Evolutionary conservation across 2,797 vertebrate genomes (phyloP).

Genomic region (Rhinoraja longicauda): DNA sequence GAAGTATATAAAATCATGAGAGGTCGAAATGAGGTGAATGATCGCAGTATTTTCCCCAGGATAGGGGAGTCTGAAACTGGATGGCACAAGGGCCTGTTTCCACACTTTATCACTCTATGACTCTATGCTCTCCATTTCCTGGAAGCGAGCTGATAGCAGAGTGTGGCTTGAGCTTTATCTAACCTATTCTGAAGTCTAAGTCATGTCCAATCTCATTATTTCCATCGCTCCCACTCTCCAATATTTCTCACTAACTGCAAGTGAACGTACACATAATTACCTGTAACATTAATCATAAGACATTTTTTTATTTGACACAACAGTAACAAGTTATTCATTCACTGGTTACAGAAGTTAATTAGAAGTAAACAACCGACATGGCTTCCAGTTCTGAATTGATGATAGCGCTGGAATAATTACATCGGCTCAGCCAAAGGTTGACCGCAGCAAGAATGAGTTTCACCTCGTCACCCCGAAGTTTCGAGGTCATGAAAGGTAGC

Average conservation of each 20-base stretch:
- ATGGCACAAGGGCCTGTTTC: no score
- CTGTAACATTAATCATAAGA: slow-evolving; percentile 28
- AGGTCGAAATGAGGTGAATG: no score
- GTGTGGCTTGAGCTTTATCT: background rate
- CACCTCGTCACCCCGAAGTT: background rate
- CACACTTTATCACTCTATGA: no score
- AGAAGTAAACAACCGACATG: slow-evolving; percentile 3
- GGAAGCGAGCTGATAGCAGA: background rate
- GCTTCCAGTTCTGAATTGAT: slow-evolving; percentile 29
- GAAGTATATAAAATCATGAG: no score
- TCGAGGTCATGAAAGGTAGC: background rate
- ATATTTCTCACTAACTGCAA: slow-evolving; percentile 20
- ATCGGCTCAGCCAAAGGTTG: background rate
- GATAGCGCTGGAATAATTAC: background rate
- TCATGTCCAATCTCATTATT: background rate
- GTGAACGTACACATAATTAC: slow-evolving; percentile 20
- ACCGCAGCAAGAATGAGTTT: background rate
- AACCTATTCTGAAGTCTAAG: slow-evolving; percentile 14
- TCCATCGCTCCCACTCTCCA: background rate
- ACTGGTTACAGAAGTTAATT: slow-evolving; percentile 34
- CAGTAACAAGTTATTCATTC: slow-evolving; percentile 22
- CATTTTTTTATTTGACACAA: slow-evolving; percentile 2
- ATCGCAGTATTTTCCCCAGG: no score
- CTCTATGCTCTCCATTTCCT: background rate
- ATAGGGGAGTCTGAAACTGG: no score